Evolutionary conservation across 2,888 invertebrate genomes (phyloP), one percentile per base, ranked within the genome.

Genomic region (Pammene aurita): DNA sequence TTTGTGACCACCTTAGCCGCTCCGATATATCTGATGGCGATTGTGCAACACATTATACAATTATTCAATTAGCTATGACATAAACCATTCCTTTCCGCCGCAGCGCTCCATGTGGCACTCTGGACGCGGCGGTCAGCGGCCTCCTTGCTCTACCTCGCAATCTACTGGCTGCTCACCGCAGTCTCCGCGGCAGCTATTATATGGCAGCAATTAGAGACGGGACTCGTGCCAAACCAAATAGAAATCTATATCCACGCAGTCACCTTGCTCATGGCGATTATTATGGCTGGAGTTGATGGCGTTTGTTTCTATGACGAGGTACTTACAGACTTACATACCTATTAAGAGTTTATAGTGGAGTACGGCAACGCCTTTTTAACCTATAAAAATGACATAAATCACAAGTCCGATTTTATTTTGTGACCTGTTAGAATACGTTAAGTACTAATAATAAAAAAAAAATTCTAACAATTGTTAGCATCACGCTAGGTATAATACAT

Each of bases 281-380:
- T 88, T 18, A 81, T 91, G 72, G 83, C 84, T 65, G 78, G 75
- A 50, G 86, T 91, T 48, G 92, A 92, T 77, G 84, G 86, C 75
- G 71, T 88, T 55, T 89, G 91, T 77, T 92, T 92, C 78, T 92
- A 91, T 74, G 91, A 90, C 72, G 91, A 90, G 88, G 92, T 92
- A 82, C 77, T 74, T 38, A 38, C 38, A 7, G 4, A 35, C 35
- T 35, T 35, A 35, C n/a, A n/a, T n/a, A n/a, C n/a, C 35, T 35
- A 7, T 7, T 35, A 35, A 35, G 35, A n/a, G n/a, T n/a, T n/a
- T n/a, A n/a, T n/a, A n/a, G n/a, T n/a, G n/a, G n/a, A n/a, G n/a
- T n/a, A n/a, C n/a, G n/a, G n/a, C n/a, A n/a, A n/a, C n/a, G n/a
- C n/a, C n/a, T n/a, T n/a, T n/a, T n/a, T n/a, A n/a, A n/a, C n/a